Base-by-base conservation (phyloP, 2,888 invertebrate genomes). In the Pristionchus japonicus region DNA sequence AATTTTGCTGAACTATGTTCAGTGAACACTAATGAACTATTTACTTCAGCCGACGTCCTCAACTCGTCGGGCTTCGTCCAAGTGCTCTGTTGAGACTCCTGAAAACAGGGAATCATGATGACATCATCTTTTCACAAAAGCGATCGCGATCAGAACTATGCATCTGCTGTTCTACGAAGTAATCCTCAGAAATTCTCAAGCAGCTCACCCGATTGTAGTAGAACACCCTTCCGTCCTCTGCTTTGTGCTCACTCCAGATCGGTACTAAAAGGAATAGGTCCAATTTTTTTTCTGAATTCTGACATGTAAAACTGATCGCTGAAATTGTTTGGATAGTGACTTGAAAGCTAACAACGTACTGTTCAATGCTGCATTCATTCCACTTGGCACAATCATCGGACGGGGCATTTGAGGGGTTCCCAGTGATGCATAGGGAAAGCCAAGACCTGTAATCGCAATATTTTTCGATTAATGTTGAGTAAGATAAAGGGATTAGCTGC, bases 1-100 rank as follows among this genome's bases (percentile, higher is more conserved):
- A n/a, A n/a, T n/a, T n/a, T n/a, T n/a, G n/a, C n/a, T n/a, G n/a
- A n/a, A n/a, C n/a, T n/a, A n/a, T n/a, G n/a, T n/a, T n/a, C n/a
- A 61, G n/a, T 61, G n/a, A 4, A n/a, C 20, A 61, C 57, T 23
- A 20, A 15, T 61, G 20, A n/a, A 7, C n/a, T 1, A 4, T 61
- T 37, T 95, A 97, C 97, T 96, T 98, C 98, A 49, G 96, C 96
- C 11, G 97, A 96, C 37, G 97, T 96, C 95, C 99, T 99, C 86
- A 99, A 95, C 90, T 97, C 97, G 95, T 99, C 98, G 0, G 99
- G 99, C 95, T 99, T 99, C 93, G 98, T 98, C 99, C 99, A 99
- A 0, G 97, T 96, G 89, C 98, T 98, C 95, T 98, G 97, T 95
- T 37, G 9, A 11, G 87, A 74, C 11, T 23, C 49, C 86, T 86